Conservation (phyloP, 2,888 invertebrate genomes). For the Lymantria monacha region DNA sequence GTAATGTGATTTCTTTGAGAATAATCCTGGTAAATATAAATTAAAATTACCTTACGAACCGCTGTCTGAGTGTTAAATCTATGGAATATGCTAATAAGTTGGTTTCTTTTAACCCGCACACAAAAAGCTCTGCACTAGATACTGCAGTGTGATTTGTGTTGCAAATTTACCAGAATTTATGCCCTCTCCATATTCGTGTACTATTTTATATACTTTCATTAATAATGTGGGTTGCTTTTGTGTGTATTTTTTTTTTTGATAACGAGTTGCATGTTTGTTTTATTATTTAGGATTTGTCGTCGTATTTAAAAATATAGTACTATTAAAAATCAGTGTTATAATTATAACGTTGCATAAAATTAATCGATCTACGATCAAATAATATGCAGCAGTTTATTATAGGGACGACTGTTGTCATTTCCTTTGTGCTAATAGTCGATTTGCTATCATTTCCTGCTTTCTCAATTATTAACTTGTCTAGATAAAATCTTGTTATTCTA, state of each 20-base stretch:
- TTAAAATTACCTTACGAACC: constrained; percentile 34
- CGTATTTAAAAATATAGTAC: no score
- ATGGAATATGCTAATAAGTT: constrained; percentile 77
- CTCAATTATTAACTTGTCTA: constrained; percentile 45
- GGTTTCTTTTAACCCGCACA: constrained; percentile 74
- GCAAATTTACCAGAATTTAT: constrained; percentile 66
- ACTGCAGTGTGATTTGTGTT: constrained; percentile 82
- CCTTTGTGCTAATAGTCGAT: constrained; percentile 65
- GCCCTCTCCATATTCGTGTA: constrained; percentile 25
- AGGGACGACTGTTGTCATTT: constrained; percentile 49
- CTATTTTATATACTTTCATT: constrained; percentile 24
- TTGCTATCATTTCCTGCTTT: constrained; percentile 60
- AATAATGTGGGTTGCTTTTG: constrained; percentile 10
- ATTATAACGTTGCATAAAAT: neutral
- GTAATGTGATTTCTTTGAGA: constrained; percentile 63
- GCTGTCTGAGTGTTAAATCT: constrained; percentile 55
- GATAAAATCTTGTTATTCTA: constrained; percentile 8
- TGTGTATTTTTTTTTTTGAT: constrained; percentile 13
- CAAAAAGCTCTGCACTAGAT: constrained; percentile 80
- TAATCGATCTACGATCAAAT: constrained; percentile 9
- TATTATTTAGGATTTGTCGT: neutral
- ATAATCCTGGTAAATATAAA: constrained; percentile 33
- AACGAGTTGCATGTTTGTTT: neutral
- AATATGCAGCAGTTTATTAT: constrained; percentile 33
- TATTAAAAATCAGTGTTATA: neutral